phyloP scores from a whole-genome alignment of 2,113 vertebrate genomes.

The Myrmecophaga tridactyla region DNA sequence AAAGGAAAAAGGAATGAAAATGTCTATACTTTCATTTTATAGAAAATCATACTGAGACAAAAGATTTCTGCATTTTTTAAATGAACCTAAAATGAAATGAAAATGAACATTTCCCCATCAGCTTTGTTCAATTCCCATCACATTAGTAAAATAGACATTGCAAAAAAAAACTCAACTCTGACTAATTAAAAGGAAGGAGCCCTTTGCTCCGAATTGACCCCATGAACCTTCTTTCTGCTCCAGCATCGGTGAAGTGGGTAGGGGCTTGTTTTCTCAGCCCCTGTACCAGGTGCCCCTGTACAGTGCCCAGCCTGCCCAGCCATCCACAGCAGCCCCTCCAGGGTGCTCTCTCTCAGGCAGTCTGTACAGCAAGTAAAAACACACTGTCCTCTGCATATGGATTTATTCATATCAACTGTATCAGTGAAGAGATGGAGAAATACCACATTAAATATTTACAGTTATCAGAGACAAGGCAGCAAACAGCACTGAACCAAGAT shows the following conservation, averaged over 20 bases:
- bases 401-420: conserved; percentile 31
- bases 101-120: not conserved
- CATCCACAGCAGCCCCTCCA: not conserved
- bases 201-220: not conserved
- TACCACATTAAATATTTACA: conserved; percentile 75
- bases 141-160: not conserved
- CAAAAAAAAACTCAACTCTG: not conserved
- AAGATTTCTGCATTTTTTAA: not conserved
- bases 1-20: not conserved
- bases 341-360: not conserved
- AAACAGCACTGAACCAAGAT: conserved; percentile 53
- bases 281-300: too few species aligned
- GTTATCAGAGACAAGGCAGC: conserved; percentile 65
- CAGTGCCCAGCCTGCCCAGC: not conserved
- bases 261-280: not conserved
- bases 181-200: not conserved
- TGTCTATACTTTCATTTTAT: not conserved
- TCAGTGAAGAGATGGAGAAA: conserved; percentile 45
- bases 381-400: not conserved
- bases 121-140: not conserved
- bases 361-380: not conserved
- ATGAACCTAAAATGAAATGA: not conserved
- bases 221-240: not conserved
- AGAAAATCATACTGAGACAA: conserved; percentile 14
- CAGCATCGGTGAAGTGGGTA: not conserved